Base-by-base conservation (phyloP, 2,888 invertebrate species). In the Palloptera scutellata region DNA sequence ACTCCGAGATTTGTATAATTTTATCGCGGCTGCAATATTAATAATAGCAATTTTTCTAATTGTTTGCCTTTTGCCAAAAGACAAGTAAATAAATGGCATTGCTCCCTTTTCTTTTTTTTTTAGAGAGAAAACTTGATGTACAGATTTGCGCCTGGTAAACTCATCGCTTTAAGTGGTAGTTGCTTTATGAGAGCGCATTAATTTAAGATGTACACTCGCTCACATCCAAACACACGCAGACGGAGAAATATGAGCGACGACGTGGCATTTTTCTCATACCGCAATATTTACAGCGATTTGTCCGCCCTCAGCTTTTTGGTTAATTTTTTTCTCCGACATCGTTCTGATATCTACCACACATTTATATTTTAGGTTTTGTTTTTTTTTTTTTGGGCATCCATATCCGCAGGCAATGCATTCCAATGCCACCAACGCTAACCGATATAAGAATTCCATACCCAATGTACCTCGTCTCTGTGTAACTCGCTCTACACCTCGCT, bases 131-230 rank as follows among this genome's bases (percentile, higher is more conserved):
- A 30, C 6, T 2, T 30, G 6, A 30, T 30, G 6, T 6, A 30
- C 2, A 20, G 17, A 12, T 13, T 51, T 48, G 15, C 54, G 53
- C 52, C 19, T 17, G 8, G 42, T 13, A 40, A 53, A 52, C 60
- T 68, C 65, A 70, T 70, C 55, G 66, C 63, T 66, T 68, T 68
- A 68, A 70, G 67, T 70, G 66, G 68, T 70, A 64, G 68, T 58
- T 51, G 45, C 52, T 66, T 63, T 65, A 57, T 67, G 54, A 13
- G 51, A 12, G 48, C 60, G 61, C 70, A 70, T 68, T 70, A 68
- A 66, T 68, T 65, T 70, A 20, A 48, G 30, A 2, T 30, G 6
- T 6, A 30, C 30, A 30, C 15, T n/a, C 3, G 8, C 48, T 0
- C 30, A 1, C 8, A 51, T 13, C 2, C 20, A 58, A 64, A 65